phyloP scores from a whole-genome alignment of 2,888 invertebrate genomes.

The Augiades crinisus region DNA sequence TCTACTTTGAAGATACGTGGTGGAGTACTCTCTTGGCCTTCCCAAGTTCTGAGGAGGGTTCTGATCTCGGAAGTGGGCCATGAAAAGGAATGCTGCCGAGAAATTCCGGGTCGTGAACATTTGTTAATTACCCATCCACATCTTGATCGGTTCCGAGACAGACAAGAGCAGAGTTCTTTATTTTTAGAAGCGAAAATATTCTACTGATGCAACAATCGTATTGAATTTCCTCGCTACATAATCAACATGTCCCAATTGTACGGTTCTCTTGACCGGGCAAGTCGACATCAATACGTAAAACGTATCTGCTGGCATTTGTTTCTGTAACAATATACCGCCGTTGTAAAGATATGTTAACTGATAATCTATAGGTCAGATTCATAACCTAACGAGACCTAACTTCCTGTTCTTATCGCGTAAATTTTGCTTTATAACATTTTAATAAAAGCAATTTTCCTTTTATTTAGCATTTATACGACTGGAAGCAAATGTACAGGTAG shows the following conservation, averaged over 20 bases:
- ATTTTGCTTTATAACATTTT: neutral
- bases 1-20: too few relatives aligned
- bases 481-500: too few relatives aligned
- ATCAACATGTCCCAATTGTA: constrained; percentile 9
- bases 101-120: too few relatives aligned
- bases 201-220: constrained; percentile 4
- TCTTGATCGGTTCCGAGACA: too few relatives aligned
- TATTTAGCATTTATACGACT: neutral
- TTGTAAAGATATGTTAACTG: constrained; percentile 15
- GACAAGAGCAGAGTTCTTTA: too few relatives aligned
- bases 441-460: constrained; percentile 9
- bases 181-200: neutral
- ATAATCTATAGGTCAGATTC: constrained; percentile 11
- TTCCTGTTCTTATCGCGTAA: neutral
- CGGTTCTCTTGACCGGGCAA: constrained; percentile 13
- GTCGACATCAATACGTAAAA: constrained; percentile 14
- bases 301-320: constrained; percentile 11
- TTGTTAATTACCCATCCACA: neutral
- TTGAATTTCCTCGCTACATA: constrained; percentile 13
- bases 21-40: too few relatives aligned
- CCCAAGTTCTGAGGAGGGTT: too few relatives aligned
- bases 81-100: too few relatives aligned
- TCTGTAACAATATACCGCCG: constrained; percentile 16
- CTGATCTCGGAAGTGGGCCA: too few relatives aligned
- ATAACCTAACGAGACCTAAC: constrained; percentile 14